A percentile compares a stretch with the other conserved stretches of the same genome.
Conservation (phyloP, 2,113 vertebrate species). For the Microtus pennsylvanicus region DNA sequence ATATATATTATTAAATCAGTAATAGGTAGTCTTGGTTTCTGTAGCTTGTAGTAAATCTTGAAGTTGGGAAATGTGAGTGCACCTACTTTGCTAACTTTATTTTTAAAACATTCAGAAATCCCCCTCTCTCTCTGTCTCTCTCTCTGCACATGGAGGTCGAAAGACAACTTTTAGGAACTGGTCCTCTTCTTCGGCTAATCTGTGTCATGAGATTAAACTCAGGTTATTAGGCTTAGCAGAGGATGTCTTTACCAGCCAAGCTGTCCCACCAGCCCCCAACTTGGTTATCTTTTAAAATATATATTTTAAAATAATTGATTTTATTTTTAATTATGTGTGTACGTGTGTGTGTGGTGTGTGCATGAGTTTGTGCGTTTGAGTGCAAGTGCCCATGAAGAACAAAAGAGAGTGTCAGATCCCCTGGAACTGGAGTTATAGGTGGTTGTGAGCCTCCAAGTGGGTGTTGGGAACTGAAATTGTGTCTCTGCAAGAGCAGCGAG, state of each 20-base stretch:
- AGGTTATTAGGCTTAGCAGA: background rate
- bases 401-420: background rate
- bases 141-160: background rate
- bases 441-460: background rate
- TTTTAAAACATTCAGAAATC: background rate
- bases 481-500: background rate
- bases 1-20: background rate
- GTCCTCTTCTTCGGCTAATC: no score
- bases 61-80: background rate
- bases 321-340: background rate
- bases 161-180: background rate
- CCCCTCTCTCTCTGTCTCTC: no score
- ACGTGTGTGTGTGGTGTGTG: background rate
- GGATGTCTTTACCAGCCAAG: background rate
- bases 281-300: background rate
- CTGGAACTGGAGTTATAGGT: background rate
- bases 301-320: background rate
- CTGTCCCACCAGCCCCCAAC: background rate
- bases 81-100: background rate
- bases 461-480: background rate
- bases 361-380: background rate
- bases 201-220: background rate
- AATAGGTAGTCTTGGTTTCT: background rate
- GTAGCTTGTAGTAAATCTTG: constrained; percentile 33
- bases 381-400: background rate